Percentiles rank a stretch among this genome's conserved stretches.
Evolutionary conservation across 2,888 invertebrate species (phyloP).

Genomic region (Trachelus iudaicus): DNA sequence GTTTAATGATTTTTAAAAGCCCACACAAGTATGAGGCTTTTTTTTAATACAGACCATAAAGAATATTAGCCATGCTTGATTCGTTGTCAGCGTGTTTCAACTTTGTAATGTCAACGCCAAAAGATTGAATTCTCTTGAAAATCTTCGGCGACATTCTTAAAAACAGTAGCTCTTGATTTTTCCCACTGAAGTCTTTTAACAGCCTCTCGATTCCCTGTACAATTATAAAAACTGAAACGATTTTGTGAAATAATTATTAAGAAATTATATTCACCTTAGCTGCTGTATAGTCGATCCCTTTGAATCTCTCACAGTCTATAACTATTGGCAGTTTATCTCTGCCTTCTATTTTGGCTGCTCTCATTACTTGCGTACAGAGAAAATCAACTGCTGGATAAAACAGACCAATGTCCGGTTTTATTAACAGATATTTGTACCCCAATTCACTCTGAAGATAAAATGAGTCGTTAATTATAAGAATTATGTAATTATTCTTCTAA

Average conservation of each 20-base stretch:
- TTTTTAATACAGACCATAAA: slow-evolving; percentile 26
- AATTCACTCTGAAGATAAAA: slow-evolving; percentile 59
- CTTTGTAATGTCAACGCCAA: slow-evolving; percentile 47
- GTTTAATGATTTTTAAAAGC: neutral
- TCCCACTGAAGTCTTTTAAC: slow-evolving; percentile 68
- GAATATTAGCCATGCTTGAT: slow-evolving; percentile 37
- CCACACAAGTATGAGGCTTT: neutral
- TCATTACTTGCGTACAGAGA: slow-evolving; percentile 70
- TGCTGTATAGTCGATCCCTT: slow-evolving; percentile 76
- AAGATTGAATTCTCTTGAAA: slow-evolving; percentile 34
- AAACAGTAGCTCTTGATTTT: slow-evolving; percentile 68
- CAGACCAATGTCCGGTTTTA: slow-evolving; percentile 75
- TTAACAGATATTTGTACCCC: slow-evolving; percentile 69
- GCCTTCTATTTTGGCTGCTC: slow-evolving; percentile 66
- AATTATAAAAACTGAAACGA: slow-evolving; percentile 6
- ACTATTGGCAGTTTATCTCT: slow-evolving; percentile 68
- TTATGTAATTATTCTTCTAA: slow-evolving; percentile 4
- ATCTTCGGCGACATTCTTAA: slow-evolving; percentile 25
- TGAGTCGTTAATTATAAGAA: slow-evolving; percentile 14
- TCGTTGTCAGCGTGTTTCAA: slow-evolving; percentile 42
- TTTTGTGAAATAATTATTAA: slow-evolving; percentile 10
- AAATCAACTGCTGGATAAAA: slow-evolving; percentile 79
- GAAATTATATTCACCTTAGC: slow-evolving; percentile 67
- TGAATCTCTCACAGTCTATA: slow-evolving; percentile 75
- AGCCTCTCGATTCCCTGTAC: slow-evolving; percentile 72